These are phyloP conservation scores for Limnephilus rhombicus DNA, from an alignment of 2,888 invertebrate genomes.

Conservation along the genomic window DNA sequence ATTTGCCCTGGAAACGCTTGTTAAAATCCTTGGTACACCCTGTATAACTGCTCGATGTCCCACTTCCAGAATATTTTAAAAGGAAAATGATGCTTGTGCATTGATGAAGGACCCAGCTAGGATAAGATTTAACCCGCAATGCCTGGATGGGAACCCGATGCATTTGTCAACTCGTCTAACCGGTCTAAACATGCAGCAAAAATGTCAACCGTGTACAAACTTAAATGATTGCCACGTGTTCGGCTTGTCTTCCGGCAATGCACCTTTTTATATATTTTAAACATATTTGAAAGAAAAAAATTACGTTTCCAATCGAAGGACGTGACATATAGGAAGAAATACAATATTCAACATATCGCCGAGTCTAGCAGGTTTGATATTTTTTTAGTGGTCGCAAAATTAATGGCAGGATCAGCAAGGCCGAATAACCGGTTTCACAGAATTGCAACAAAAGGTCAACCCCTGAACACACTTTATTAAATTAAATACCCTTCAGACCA, in stretches of 20 bases:
- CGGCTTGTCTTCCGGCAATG: not conserved
- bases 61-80: too few relatives aligned
- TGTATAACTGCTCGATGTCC: too few relatives aligned
- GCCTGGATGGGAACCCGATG: too few relatives aligned
- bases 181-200: too few relatives aligned
- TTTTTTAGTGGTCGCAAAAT: not conserved
- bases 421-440: constrained; percentile 15
- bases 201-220: not conserved
- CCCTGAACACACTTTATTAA: not conserved
- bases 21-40: too few relatives aligned
- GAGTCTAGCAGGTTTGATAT: not conserved
- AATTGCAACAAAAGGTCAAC: constrained; percentile 30
- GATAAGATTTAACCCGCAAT: too few relatives aligned
- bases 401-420: constrained; percentile 23
- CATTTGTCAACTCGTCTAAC: too few relatives aligned
- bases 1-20: too few relatives aligned
- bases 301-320: not conserved
- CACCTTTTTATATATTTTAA: not conserved
- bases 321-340: not conserved
- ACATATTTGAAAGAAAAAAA: not conserved
- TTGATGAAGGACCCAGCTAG: too few relatives aligned
- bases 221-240: not conserved
- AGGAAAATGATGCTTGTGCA: too few relatives aligned
- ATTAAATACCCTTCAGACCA: not conserved
- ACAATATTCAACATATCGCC: not conserved